Percentiles rank a stretch among this genome's conserved stretches.
These are phyloP conservation scores for Heterohyrax brucei DNA, from an alignment of 2,797 vertebrate species.

Conservation along the genomic window DNA sequence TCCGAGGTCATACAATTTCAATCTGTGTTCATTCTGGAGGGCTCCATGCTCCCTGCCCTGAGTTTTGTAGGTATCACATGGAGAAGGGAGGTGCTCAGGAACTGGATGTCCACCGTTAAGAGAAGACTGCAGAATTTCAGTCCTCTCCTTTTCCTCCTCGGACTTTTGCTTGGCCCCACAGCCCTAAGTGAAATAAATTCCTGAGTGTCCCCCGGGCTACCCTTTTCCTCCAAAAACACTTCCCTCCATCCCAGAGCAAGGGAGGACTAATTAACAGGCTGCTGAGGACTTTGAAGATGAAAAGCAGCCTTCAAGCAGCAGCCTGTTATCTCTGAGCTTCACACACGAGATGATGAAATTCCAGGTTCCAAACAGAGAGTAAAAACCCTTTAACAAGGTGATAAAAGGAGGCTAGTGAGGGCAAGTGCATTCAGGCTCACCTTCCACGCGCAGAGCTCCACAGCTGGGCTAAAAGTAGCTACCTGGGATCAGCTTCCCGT, in stretches of 20 bases:
- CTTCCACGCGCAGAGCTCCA: not conserved
- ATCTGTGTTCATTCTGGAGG: too few species aligned
- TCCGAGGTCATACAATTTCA: not conserved
- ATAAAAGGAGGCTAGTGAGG: constrained; percentile 51
- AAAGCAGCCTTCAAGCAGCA: constrained; percentile 73
- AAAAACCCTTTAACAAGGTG: constrained; percentile 73
- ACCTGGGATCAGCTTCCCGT: not conserved
- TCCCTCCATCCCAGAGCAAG: not conserved
- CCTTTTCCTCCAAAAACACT: constrained; percentile 32
- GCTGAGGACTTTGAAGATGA: constrained; percentile 78
- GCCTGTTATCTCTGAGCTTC: constrained; percentile 67
- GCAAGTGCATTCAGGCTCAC: not conserved
- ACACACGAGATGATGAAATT: constrained; percentile 47
- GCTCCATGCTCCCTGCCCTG: not conserved
- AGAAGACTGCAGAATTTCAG: constrained; percentile 42
- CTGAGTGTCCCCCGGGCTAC: not conserved
- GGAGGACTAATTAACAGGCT: constrained; percentile 74
- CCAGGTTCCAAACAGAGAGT: constrained; percentile 72
- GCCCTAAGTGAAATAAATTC: constrained; percentile 26
- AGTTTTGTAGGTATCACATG: not conserved
- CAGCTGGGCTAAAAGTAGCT: not conserved
- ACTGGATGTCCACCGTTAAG: not conserved
- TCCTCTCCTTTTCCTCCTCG: not conserved
- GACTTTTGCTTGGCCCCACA: not conserved
- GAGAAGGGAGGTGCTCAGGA: not conserved